phyloP scores from a whole-genome alignment of 2,113 vertebrate genomes.

The Cyanocitta stelleri region DNA sequence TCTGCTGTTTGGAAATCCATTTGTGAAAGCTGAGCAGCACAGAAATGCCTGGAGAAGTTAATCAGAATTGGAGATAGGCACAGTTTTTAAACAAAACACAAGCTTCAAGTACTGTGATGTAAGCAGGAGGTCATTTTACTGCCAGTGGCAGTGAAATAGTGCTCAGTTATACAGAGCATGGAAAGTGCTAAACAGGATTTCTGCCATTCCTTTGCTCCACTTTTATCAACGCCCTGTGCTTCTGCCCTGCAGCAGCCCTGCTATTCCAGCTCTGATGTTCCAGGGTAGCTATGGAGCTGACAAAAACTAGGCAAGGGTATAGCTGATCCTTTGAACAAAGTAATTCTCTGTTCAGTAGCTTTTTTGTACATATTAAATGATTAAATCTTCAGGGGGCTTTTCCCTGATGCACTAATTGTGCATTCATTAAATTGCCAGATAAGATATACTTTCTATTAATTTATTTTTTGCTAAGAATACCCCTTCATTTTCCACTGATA shows the following conservation, averaged over 20 bases:
- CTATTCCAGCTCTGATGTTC: constrained; percentile 4
- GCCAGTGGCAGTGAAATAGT: not conserved
- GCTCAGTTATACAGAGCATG: not conserved
- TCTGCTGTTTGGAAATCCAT: not conserved
- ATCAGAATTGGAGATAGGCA: constrained; percentile 3
- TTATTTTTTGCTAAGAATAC: not conserved
- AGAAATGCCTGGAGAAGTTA: not conserved
- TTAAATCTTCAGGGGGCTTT: constrained; percentile 65
- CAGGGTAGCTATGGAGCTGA: not conserved
- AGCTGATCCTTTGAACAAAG: constrained; percentile 24
- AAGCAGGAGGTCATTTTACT: not conserved
- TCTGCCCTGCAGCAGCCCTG: not conserved
- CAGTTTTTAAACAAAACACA: not conserved
- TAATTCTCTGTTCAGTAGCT: constrained; percentile 40
- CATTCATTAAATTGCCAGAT: constrained; percentile 59
- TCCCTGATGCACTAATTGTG: constrained; percentile 60
- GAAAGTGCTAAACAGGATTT: not conserved
- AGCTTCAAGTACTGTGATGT: not conserved
- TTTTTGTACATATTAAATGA: constrained; percentile 64
- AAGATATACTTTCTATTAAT: constrained; percentile 38
- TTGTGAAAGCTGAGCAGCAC: not conserved
- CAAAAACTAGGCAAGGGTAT: not conserved
- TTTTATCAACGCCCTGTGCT: not conserved
- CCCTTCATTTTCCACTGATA: constrained; percentile 23
- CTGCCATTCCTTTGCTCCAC: not conserved